Percentiles rank a stretch among this genome's conserved stretches.
phyloP scores from a whole-genome alignment of 2,797 vertebrate species.

The Zenarchopterus dispar region DNA sequence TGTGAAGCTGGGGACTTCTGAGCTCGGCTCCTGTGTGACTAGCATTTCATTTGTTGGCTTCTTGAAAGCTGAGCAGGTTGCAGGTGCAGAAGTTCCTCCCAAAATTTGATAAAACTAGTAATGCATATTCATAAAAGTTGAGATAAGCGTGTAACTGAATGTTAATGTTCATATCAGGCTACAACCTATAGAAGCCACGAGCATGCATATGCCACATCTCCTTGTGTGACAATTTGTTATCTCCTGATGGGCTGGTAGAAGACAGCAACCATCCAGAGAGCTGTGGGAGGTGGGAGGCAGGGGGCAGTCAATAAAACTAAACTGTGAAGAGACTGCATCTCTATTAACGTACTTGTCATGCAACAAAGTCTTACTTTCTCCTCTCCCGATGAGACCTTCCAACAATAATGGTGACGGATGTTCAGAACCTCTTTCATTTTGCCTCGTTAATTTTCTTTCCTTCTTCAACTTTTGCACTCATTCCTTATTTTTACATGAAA shows the following conservation, averaged over 20 bases:
- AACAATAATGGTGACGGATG: too few species aligned
- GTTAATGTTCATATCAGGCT: constrained; percentile 57
- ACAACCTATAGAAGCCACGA: constrained; percentile 42
- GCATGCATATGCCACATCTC: constrained; percentile 37
- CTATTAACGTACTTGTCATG: too few species aligned
- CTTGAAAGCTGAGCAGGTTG: constrained; percentile 30
- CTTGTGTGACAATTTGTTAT: constrained; percentile 43
- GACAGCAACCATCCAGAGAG: constrained; percentile 19
- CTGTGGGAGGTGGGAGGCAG: not conserved
- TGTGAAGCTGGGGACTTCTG: constrained; percentile 59
- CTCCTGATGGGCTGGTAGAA: constrained; percentile 45
- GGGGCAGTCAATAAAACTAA: too few species aligned
- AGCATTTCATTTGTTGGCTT: constrained; percentile 35
- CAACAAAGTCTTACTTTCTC: too few species aligned
- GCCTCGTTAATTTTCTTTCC: too few species aligned
- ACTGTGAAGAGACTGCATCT: too few species aligned
- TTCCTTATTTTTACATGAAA: too few species aligned
- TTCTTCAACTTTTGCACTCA: too few species aligned
- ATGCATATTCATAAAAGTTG: constrained; percentile 51
- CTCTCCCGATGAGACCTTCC: too few species aligned
- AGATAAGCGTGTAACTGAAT: constrained; percentile 50
- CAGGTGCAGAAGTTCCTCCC: constrained; percentile 41
- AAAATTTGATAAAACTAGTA: constrained; percentile 43
- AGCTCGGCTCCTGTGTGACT: constrained; percentile 48
- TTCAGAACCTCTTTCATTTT: too few species aligned